phyloP scores from a whole-genome alignment of 2,888 invertebrate genomes.

The Ichneumoninae sp. region DNA sequence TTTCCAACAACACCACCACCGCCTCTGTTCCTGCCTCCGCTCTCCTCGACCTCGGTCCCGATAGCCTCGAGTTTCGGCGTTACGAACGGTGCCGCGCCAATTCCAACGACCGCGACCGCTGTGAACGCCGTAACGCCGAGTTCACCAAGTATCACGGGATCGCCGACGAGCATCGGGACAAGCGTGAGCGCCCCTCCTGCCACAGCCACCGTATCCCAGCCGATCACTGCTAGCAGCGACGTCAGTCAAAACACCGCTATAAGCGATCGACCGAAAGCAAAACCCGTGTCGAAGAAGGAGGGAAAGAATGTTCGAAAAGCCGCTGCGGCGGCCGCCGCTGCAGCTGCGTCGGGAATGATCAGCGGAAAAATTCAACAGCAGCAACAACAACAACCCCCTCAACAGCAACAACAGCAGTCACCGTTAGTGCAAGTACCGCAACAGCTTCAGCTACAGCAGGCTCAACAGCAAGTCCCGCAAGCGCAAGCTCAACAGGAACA shows the following conservation, averaged over 20 bases:
- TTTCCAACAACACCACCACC: constrained; percentile 83
- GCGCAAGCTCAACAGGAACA: constrained; percentile 75
- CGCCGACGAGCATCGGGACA: constrained; percentile 77
- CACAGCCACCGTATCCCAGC: constrained; percentile 82
- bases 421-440: constrained; percentile 70
- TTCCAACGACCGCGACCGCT: constrained; percentile 83
- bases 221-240: constrained; percentile 85
- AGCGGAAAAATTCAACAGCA: constrained; percentile 79
- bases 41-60: constrained; percentile 84
- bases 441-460: constrained; percentile 54
- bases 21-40: constrained; percentile 85
- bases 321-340: constrained; percentile 74
- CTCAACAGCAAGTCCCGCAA: constrained; percentile 53
- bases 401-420: constrained; percentile 85
- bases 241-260: constrained; percentile 90
- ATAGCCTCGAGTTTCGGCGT: constrained; percentile 83
- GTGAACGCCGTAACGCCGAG: constrained; percentile 59
- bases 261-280: constrained; percentile 93
- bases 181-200: constrained; percentile 72
- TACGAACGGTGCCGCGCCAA: constrained; percentile 85
- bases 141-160: constrained; percentile 59
- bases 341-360: constrained; percentile 61
- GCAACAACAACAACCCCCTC: constrained; percentile 82
- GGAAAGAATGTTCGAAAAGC: constrained; percentile 89
- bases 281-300: constrained; percentile 92